Conservation (phyloP, 2,113 vertebrate genomes). For the Callipepla squamata region DNA sequence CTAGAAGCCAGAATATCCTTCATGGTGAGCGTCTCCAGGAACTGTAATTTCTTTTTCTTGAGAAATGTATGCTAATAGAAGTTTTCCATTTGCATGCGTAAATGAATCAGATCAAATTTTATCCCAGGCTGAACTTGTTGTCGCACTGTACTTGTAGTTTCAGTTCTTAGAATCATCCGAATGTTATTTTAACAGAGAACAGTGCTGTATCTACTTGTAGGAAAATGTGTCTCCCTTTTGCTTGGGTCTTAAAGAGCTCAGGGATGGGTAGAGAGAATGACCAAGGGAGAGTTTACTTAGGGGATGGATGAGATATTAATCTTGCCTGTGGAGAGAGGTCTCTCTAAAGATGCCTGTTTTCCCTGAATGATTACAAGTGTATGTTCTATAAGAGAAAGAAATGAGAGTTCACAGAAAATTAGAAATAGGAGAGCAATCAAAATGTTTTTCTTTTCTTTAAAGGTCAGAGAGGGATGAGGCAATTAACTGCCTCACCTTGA, state of each 20-base stretch:
- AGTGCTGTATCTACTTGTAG: background rate
- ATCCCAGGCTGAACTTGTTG: constrained; percentile 45
- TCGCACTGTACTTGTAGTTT: constrained; percentile 5
- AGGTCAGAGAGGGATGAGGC: constrained; percentile 6
- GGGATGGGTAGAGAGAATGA: background rate
- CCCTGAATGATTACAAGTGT: background rate
- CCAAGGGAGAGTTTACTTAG: background rate
- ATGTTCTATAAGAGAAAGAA: background rate
- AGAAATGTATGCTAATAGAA: constrained; percentile 48
- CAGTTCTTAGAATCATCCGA: background rate
- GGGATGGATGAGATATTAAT: background rate
- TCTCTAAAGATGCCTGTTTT: background rate
- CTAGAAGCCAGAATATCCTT: constrained; percentile 5
- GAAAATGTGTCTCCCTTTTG: background rate
- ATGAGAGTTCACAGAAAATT: background rate
- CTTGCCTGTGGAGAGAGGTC: background rate
- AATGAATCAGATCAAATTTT: constrained; percentile 43
- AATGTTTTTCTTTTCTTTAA: background rate
- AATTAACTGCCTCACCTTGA: constrained; percentile 33
- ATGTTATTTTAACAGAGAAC: constrained; percentile 10
- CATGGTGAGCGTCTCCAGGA: constrained; percentile 17
- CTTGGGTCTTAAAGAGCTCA: background rate
- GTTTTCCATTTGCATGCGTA: constrained; percentile 15
- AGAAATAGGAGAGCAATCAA: background rate
- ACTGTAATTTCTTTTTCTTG: constrained; percentile 34